Percentiles rank a stretch among this genome's conserved stretches.
phyloP scores from a whole-genome alignment of 1,140 invertebrate species.

The Cephus cinctus region DNA sequence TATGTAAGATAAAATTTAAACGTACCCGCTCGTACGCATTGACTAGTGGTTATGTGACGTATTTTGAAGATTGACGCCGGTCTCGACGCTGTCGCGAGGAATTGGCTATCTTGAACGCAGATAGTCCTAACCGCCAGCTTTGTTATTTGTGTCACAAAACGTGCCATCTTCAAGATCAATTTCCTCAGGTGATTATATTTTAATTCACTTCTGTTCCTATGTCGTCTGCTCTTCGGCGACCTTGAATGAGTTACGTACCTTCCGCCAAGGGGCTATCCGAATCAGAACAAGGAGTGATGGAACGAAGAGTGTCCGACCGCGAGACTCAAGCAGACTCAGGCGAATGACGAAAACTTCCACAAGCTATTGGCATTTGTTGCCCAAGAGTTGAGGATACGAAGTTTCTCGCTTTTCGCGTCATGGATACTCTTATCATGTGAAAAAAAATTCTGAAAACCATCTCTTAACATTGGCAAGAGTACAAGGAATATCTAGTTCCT shows the following conservation, averaged over 20 bases:
- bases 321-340: constrained; percentile 17
- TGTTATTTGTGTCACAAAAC: constrained; percentile 24
- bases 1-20: constrained; percentile 10
- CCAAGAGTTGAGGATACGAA: background rate
- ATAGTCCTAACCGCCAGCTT: constrained; percentile 19
- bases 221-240: background rate
- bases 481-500: background rate
- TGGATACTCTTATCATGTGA: constrained; percentile 24
- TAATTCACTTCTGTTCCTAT: background rate
- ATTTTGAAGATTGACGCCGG: background rate
- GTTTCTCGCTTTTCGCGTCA: constrained; percentile 11
- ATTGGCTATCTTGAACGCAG: background rate
- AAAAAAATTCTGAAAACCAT: too few species aligned
- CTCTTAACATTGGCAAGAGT: constrained; percentile 14
- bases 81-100: background rate
- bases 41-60: constrained; percentile 25
- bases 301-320: too few species aligned
- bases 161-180: constrained; percentile 31
- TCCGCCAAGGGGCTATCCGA: too few species aligned
- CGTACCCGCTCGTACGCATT: constrained; percentile 31
- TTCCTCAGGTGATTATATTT: too few species aligned
- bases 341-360: constrained; percentile 19
- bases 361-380: constrained; percentile 5
- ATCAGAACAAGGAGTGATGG: too few species aligned
- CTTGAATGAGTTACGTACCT: background rate